Percentiles rank a stretch among this genome's conserved stretches.
Evolutionary conservation across 92 coral and sea anemone species (phyloP).

Genomic region (Galaxea fascicularis): DNA sequence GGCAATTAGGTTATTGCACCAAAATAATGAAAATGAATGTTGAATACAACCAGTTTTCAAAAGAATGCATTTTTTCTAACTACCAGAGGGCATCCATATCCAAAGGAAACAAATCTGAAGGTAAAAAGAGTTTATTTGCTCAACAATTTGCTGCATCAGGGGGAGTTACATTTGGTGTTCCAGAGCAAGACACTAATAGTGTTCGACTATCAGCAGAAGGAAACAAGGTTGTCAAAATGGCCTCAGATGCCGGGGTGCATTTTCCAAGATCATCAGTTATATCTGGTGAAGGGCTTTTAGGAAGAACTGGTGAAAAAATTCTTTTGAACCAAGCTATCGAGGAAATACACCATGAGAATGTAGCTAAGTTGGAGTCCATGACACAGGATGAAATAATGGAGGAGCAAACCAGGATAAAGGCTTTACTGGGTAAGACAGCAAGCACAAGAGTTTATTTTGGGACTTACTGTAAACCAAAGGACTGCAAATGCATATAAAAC

Average conservation of each 20-base stretch:
- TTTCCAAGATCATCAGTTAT: constrained; percentile 44
- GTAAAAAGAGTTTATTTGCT: constrained; percentile 86
- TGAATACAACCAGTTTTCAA: neutral
- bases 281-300: constrained; percentile 78
- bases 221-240: constrained; percentile 20
- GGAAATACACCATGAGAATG: constrained; percentile 85
- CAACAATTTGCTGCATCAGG: constrained; percentile 87
- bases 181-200: constrained; percentile 11
- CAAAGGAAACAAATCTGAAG: neutral
- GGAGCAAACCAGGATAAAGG: constrained; percentile 79
- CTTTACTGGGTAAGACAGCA: constrained; percentile 70
- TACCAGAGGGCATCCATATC: neutral
- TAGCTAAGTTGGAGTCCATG: constrained; percentile 76
- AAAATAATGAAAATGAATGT: neutral
- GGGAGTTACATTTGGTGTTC: constrained; percentile 79
- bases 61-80: neutral
- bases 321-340: constrained; percentile 60
- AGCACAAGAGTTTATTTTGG: no score
- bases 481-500: no score
- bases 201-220: neutral
- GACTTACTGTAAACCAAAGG: no score
- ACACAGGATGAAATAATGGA: constrained; percentile 82
- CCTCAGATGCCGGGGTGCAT: constrained; percentile 6
- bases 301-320: constrained; percentile 18
- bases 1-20: neutral